Evolutionary conservation across 2,888 invertebrate species (phyloP).

Genomic region (Eumerus sabulonum): DNA sequence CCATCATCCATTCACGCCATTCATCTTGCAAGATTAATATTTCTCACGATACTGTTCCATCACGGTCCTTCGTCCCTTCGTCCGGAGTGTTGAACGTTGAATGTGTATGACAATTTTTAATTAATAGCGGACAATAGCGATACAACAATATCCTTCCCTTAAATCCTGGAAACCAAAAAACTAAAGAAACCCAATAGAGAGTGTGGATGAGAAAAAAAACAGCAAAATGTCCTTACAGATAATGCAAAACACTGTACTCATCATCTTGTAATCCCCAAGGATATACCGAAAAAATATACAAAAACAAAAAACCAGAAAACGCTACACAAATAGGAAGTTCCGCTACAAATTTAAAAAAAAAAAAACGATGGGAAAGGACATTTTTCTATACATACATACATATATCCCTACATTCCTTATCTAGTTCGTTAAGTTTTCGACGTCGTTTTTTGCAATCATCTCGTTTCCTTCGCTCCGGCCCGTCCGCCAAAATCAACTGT

Average conservation of each 20-base stretch:
- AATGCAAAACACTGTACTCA: slow-evolving; percentile 68
- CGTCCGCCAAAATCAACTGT: slow-evolving; percentile 65
- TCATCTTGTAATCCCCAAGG: slow-evolving; percentile 69
- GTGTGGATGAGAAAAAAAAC: too few species aligned
- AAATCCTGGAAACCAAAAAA: slow-evolving; percentile 6
- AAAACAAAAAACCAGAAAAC: too few species aligned
- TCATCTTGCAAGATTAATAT: slow-evolving; percentile 68
- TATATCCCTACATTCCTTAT: slow-evolving; percentile 49
- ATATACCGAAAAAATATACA: slow-evolving; percentile 42
- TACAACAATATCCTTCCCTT: slow-evolving; percentile 50
- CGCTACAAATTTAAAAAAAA: not conserved
- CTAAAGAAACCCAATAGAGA: slow-evolving; percentile 5
- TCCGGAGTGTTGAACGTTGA: not conserved
- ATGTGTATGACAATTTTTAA: slow-evolving; percentile 66
- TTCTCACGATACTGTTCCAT: slow-evolving; percentile 53
- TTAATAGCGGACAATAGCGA: slow-evolving; percentile 67
- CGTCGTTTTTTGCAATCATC: slow-evolving; percentile 47
- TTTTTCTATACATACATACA: not conserved
- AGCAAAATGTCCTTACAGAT: slow-evolving; percentile 56
- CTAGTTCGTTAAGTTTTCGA: slow-evolving; percentile 55
- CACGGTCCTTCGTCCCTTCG: slow-evolving; percentile 3
- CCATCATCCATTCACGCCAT: slow-evolving; percentile 55
- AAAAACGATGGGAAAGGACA: too few species aligned
- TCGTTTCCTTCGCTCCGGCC: slow-evolving; percentile 45
- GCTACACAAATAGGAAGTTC: slow-evolving; percentile 23